Percentiles rank a stretch among this genome's conserved stretches.
Evolutionary conservation across 2,797 vertebrate species (phyloP).

Genomic region (Babyrousa celebensis): DNA sequence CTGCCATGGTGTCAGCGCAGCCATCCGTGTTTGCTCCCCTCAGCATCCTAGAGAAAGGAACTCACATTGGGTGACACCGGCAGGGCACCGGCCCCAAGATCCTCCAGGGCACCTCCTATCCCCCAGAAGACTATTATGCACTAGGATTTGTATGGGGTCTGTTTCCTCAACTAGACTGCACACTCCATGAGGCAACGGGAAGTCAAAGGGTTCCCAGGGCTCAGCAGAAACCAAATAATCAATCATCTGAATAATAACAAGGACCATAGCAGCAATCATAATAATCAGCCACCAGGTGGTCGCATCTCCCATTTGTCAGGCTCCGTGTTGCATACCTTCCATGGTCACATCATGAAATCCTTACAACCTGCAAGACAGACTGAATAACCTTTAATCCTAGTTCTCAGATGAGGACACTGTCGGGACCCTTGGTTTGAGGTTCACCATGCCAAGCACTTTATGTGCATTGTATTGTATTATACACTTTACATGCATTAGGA

Average conservation of each 20-base stretch:
- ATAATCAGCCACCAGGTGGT: rapidly evolving
- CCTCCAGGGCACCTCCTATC: rapidly evolving
- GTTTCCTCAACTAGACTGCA: not conserved
- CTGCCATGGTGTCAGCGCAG: no score
- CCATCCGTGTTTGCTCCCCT: not conserved
- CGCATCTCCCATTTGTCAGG: not conserved
- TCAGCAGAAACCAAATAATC: not conserved
- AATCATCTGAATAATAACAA: no score
- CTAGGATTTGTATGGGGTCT: not conserved
- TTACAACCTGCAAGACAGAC: not conserved
- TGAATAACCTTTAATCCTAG: rapidly evolving
- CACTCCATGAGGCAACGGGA: not conserved
- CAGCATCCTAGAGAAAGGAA: not conserved
- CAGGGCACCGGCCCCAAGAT: not conserved
- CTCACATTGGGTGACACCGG: no score
- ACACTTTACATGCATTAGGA: no score
- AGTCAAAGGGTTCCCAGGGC: no score
- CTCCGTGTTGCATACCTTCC: rapidly evolving
- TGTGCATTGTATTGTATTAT: no score
- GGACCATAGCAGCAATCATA: no score
- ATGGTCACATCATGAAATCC: rapidly evolving
- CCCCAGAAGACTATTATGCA: no score
- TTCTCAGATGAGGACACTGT: not conserved
- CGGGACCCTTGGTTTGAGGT: rapidly evolving
- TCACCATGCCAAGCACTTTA: not conserved